Base-by-base conservation (phyloP, 2,888 invertebrate species). In the Drosophila algonquin region DNA sequence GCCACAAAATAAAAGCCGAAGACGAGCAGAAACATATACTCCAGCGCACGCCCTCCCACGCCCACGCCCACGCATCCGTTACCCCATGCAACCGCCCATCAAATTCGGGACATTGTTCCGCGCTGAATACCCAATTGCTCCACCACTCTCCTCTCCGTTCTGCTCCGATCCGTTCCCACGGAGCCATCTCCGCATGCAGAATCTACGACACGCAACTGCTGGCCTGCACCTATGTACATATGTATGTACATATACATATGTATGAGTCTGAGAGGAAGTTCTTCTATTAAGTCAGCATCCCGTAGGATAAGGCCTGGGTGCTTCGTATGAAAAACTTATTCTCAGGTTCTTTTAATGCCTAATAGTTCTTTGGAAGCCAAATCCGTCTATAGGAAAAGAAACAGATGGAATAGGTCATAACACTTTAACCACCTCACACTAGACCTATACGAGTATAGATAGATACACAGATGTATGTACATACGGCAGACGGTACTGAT, bases 21-120 rank as follows among this genome's bases (percentile, higher is more conserved):
- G 56, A 63, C 44, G 48, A 58, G 18, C 40, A 58, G 10, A 48
- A 48, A 63, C 54, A 58, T 51, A 50, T 24, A 32, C 51, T 30
- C 56, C 14, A n/a, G 40, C 40, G 14, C 40, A 40, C 40, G 40
- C 40, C 14, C 35, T 3, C 35, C 10, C 35, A 10, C 40, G 14
- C 40, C 14, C 35, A 35, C 35, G 35, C 35, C 12, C 40, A 40
- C 40, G 40, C 14, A 14, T 40, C 40, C 40, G 40, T 14, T 24
- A 27, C 10, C 24, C 8, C 52, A 27, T 21, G 51, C 44, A 30
- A 40, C 47, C 58, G 58, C 27, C 69, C 69, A 68, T 75, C 76
- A 84, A 80, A 81, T 84, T 79, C 71, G 65, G 68, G 63, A 71
- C 71, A 77, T 81, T 87, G 79, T 80, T 68, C 58, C 58, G 54